These are phyloP conservation scores for Xenopus laevis DNA, from an alignment of 2,113 vertebrate species.

Conservation along the genomic window DNA sequence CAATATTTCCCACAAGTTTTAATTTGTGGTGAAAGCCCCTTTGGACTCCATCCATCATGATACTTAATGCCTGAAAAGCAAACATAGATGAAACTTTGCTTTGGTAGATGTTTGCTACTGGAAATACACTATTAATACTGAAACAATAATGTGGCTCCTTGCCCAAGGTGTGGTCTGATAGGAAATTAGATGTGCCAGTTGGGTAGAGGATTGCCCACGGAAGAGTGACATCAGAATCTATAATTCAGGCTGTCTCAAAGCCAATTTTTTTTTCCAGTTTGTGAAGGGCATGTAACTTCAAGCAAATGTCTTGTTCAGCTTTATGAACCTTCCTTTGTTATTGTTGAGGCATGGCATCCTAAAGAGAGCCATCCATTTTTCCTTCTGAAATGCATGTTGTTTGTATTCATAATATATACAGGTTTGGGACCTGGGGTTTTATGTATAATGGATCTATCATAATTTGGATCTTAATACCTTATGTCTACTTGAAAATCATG, in stretches of 20 bases:
- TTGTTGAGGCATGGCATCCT: not conserved
- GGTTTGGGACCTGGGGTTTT: no score
- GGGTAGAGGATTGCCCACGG: slow-evolving; percentile 18
- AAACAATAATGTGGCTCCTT: slow-evolving; percentile 25
- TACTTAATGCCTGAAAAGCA: slow-evolving; percentile 10
- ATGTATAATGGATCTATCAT: no score
- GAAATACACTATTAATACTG: slow-evolving; percentile 16
- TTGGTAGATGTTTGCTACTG: slow-evolving; percentile 6
- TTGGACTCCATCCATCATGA: slow-evolving; percentile 11
- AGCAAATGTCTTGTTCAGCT: not conserved
- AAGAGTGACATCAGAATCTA: slow-evolving; percentile 1
- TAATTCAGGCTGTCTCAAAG: not conserved
- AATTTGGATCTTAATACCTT: no score
- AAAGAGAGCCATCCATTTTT: not conserved
- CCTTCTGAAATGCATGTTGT: no score
- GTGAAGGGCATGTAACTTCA: slow-evolving; percentile 8
- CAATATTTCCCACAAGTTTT: slow-evolving; percentile 22
- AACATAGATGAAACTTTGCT: slow-evolving; percentile 8
- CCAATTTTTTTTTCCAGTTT: not conserved
- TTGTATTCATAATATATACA: no score
- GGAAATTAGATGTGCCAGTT: slow-evolving; percentile 14
- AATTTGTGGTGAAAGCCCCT: slow-evolving; percentile 2
- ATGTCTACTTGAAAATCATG: no score
- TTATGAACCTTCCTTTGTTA: not conserved
- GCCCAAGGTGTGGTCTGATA: slow-evolving; percentile 29